Conservation (phyloP, 1,140 invertebrate species). For the Gonioctena quinquepunctata region DNA sequence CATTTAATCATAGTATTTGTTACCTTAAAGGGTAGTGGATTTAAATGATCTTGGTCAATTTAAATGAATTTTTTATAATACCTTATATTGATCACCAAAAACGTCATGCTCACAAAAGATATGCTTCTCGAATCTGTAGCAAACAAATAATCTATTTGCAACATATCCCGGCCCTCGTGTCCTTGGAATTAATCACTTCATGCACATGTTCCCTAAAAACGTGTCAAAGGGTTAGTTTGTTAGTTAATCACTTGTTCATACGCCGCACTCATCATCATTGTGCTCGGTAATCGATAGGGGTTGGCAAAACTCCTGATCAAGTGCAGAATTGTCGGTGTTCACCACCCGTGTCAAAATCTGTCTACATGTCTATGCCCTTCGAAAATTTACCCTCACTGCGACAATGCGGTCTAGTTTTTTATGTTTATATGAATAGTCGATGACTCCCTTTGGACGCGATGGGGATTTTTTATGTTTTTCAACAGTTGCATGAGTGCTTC, state of each 20-base stretch:
- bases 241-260: conserved; percentile 27
- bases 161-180: not conserved
- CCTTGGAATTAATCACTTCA: conserved; percentile 1
- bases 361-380: conserved; percentile 34
- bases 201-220: conserved; percentile 22
- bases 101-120: too few species aligned
- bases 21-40: too few species aligned
- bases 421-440: conserved; percentile 29
- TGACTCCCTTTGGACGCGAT: conserved; percentile 24
- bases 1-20: too few species aligned
- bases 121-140: too few species aligned
- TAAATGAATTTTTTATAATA: too few species aligned
- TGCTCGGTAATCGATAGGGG: conserved; percentile 22
- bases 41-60: too few species aligned
- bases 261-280: conserved; percentile 13
- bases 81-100: too few species aligned
- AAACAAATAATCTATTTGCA: not conserved
- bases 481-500: conserved; percentile 38
- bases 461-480: conserved; percentile 33
- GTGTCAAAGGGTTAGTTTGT: conserved; percentile 32
- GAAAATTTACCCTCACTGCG: conserved; percentile 14
- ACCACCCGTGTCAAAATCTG: conserved; percentile 34
- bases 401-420: conserved; percentile 25
- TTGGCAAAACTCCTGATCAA: conserved; percentile 40
- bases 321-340: conserved; percentile 44